phyloP scores from a whole-genome alignment of 1,140 invertebrate species.

The Mesaphorura yosii region DNA sequence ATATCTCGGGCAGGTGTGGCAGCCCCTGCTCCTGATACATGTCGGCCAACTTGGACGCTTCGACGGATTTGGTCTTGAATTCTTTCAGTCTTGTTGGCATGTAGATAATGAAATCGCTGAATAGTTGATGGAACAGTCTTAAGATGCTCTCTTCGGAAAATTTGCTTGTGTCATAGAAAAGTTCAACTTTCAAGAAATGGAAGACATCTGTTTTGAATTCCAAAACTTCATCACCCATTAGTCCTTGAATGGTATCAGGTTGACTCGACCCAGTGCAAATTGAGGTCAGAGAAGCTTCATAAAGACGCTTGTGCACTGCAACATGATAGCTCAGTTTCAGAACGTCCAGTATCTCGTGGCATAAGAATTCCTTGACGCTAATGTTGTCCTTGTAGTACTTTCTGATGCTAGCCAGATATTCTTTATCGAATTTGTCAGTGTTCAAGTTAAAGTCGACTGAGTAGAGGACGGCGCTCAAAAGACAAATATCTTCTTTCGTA shows the following conservation, averaged over 20 bases:
- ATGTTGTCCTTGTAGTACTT: slow-evolving; percentile 22
- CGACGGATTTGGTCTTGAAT: slow-evolving; percentile 61
- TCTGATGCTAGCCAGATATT: slow-evolving; percentile 14
- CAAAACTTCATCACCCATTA: slow-evolving; percentile 18
- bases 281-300: too few species aligned
- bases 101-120: slow-evolving; percentile 84
- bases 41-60: slow-evolving; percentile 68
- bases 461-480: slow-evolving; percentile 43
- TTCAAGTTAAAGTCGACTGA: slow-evolving; percentile 37
- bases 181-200: slow-evolving; percentile 17
- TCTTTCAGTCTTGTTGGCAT: slow-evolving; percentile 86
- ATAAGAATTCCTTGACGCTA: slow-evolving; percentile 5
- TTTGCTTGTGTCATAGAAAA: slow-evolving; percentile 12
- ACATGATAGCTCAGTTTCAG: slow-evolving; percentile 16
- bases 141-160: slow-evolving; percentile 40
- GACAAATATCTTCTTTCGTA: slow-evolving; percentile 32
- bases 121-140: slow-evolving; percentile 65
- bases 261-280: too few species aligned
- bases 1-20: slow-evolving; percentile 2
- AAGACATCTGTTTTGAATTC: slow-evolving; percentile 28
- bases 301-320: slow-evolving; percentile 14
- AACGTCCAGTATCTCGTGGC: slow-evolving; percentile 17
- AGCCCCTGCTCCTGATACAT: slow-evolving; percentile 45
- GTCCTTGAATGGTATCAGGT: too few species aligned
- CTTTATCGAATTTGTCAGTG: slow-evolving; percentile 2